A percentile compares a stretch with the other conserved stretches of the same genome.
Evolutionary conservation across 2,797 vertebrate species (phyloP).

Genomic region (Molothrus ater): DNA sequence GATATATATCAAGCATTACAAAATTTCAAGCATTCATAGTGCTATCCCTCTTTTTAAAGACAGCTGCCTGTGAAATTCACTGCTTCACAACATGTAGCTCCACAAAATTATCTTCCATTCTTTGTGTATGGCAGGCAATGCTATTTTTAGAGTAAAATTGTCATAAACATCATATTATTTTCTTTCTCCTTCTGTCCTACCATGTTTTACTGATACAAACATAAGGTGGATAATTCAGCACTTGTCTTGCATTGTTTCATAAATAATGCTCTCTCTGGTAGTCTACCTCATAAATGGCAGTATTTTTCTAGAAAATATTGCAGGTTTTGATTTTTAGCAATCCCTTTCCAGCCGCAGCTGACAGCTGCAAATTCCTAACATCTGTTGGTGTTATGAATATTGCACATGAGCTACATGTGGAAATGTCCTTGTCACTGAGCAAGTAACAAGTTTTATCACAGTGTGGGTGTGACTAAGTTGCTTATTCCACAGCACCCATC

Average conservation of each 20-base stretch:
- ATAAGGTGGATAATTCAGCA: neutral
- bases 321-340: neutral
- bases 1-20: neutral
- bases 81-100: neutral
- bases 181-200: neutral
- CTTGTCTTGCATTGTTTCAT: neutral
- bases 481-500: neutral
- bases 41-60: neutral
- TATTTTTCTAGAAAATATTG: neutral
- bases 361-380: neutral
- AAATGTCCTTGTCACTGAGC: neutral
- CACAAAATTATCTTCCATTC: neutral
- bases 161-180: neutral
- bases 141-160: neutral
- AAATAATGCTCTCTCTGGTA: neutral
- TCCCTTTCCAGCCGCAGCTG: neutral
- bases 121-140: neutral
- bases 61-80: neutral
- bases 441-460: neutral
- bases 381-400: neutral
- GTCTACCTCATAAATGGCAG: neutral
- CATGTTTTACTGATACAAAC: neutral
- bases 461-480: neutral
- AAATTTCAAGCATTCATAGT: neutral
- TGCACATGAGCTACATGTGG: neutral